Conservation (phyloP, 2,113 vertebrate species). For the Nipponia nippon region DNA sequence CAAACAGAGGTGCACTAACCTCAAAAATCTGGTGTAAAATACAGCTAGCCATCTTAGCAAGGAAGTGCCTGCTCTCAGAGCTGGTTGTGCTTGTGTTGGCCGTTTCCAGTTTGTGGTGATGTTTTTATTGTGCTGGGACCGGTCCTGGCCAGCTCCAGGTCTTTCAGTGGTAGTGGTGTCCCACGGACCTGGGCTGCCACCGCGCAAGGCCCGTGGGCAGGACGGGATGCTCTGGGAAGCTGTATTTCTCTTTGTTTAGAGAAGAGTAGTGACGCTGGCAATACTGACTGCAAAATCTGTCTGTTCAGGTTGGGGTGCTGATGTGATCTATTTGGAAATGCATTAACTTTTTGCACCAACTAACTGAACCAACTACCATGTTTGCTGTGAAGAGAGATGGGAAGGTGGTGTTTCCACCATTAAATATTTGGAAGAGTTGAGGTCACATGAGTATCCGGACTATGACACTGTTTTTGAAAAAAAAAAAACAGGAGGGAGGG, state of each 20-base stretch:
- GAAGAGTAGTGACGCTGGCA: background rate
- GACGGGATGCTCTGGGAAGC: background rate
- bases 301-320: background rate
- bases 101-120: background rate
- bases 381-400: background rate
- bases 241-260: background rate
- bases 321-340: background rate
- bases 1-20: background rate
- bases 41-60: background rate
- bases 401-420: background rate
- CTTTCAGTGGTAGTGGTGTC: background rate
- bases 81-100: too few species aligned
- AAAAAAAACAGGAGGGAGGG: background rate
- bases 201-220: fast-evolving
- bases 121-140: fast-evolving
- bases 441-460: background rate
- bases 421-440: background rate
- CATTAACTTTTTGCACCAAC: background rate
- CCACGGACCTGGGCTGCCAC: fast-evolving
- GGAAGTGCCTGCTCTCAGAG: background rate
- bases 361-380: background rate
- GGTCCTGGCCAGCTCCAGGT: background rate
- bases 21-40: background rate
- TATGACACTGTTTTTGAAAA: background rate
- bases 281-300: background rate